These are phyloP conservation scores for Dryocosmus kuriphilus DNA, from an alignment of 2,888 invertebrate species.

Conservation along the genomic window DNA sequence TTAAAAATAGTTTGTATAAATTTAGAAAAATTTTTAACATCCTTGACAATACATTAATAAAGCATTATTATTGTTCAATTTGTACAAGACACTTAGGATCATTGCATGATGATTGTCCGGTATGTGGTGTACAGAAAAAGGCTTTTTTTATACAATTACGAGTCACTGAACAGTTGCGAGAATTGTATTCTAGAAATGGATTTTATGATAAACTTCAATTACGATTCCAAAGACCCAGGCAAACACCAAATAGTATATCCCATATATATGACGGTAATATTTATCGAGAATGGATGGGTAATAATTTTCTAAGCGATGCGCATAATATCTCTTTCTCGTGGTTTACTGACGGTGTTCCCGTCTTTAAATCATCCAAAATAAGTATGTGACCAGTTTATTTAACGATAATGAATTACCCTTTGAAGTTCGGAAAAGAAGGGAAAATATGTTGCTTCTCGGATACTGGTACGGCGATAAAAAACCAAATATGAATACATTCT, in stretches of 20 bases:
- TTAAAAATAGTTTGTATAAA: slow-evolving; percentile 39
- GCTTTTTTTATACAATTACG: slow-evolving; percentile 43
- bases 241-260: background rate
- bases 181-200: slow-evolving; percentile 40
- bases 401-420: slow-evolving; percentile 28
- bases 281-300: slow-evolving; percentile 21
- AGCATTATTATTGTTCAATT: slow-evolving; percentile 50
- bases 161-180: slow-evolving; percentile 39
- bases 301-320: too few relatives aligned
- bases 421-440: slow-evolving; percentile 5
- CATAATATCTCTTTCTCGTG: slow-evolving; percentile 43
- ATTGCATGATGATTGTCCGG: slow-evolving; percentile 32
- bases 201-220: slow-evolving; percentile 39
- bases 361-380: slow-evolving; percentile 44
- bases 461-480: slow-evolving; percentile 22
- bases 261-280: slow-evolving; percentile 41
- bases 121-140: slow-evolving; percentile 40
- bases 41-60: background rate
- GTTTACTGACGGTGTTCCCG: slow-evolving; percentile 49
- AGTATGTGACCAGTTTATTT: slow-evolving; percentile 40
- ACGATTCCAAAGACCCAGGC: slow-evolving; percentile 37
- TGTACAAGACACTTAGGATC: slow-evolving; percentile 39
- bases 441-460: slow-evolving; percentile 23
- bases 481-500: slow-evolving; percentile 13
- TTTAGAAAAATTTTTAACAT: slow-evolving; percentile 38